phyloP scores from a whole-genome alignment of 1,140 invertebrate genomes.

The Sitophilus oryzae region DNA sequence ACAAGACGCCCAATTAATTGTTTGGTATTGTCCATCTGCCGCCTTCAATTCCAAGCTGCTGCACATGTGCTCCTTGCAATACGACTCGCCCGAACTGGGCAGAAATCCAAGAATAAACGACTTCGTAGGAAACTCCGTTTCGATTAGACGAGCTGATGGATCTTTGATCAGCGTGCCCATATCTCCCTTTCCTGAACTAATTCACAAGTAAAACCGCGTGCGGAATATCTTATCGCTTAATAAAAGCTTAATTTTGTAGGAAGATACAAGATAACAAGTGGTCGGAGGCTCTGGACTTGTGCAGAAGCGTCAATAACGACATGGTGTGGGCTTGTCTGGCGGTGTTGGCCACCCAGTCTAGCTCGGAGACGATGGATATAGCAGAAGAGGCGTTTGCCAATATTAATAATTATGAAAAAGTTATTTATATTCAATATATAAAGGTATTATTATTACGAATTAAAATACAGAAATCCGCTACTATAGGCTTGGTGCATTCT shows the following conservation, averaged over 20 bases:
- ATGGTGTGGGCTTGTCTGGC: constrained; percentile 87
- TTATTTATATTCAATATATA: constrained; percentile 80
- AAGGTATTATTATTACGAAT: too few species aligned
- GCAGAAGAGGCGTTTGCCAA: constrained; percentile 93
- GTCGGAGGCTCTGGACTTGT: constrained; percentile 72
- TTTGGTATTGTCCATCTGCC: constrained; percentile 82
- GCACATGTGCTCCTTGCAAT: constrained; percentile 45
- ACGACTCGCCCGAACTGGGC: constrained; percentile 63
- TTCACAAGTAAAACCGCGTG: constrained; percentile 34
- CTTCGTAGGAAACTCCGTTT: constrained; percentile 73
- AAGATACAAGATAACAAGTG: constrained; percentile 58
- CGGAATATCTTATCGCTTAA: background rate
- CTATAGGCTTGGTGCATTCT: too few species aligned
- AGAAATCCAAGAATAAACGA: constrained; percentile 69
- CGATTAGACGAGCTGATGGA: constrained; percentile 51
- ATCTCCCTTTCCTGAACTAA: constrained; percentile 49
- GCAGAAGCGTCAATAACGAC: constrained; percentile 73
- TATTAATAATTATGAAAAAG: constrained; percentile 86
- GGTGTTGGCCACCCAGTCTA: constrained; percentile 72
- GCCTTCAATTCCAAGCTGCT: constrained; percentile 68
- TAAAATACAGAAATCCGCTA: too few species aligned
- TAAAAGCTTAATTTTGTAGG: constrained; percentile 25
- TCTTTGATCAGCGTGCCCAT: constrained; percentile 51
- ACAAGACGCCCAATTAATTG: constrained; percentile 70
- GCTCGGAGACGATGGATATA: constrained; percentile 61